A percentile compares a stretch with the other conserved stretches of the same genome.
Evolutionary conservation across 2,888 invertebrate species (phyloP).

Genomic region (Masnerella sp.): DNA sequence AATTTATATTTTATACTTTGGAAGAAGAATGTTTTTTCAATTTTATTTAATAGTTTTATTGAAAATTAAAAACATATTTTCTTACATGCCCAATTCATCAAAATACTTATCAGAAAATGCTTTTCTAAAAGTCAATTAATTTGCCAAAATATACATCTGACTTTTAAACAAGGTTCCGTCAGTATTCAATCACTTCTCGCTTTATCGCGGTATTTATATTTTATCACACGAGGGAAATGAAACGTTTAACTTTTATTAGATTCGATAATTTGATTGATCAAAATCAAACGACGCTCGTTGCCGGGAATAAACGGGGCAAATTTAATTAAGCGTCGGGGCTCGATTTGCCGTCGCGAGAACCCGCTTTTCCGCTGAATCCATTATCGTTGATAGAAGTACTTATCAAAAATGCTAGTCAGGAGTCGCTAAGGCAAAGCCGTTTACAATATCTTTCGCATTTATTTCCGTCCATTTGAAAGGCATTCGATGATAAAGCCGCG

Average conservation of each 20-base stretch:
- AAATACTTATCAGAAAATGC: too few species aligned
- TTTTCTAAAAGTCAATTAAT: too few species aligned
- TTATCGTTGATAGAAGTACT: constrained; percentile 1
- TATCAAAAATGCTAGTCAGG: constrained; percentile 15
- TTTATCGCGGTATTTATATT: not conserved
- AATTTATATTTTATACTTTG: too few species aligned
- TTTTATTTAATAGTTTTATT: too few species aligned
- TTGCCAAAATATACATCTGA: too few species aligned
- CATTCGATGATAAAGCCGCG: constrained; percentile 24
- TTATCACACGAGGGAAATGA: not conserved
- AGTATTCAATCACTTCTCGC: too few species aligned
- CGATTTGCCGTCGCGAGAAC: not conserved
- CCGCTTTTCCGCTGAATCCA: constrained; percentile 9
- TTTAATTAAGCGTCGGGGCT: constrained; percentile 12
- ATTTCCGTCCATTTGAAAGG: constrained; percentile 37
- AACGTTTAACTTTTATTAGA: not conserved
- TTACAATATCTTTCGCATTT: constrained; percentile 22
- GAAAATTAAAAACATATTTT: too few species aligned
- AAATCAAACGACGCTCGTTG: constrained; percentile 4
- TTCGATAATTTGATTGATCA: constrained; percentile 5
- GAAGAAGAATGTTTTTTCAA: too few species aligned
- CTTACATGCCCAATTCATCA: too few species aligned
- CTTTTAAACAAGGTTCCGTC: too few species aligned
- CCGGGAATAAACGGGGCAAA: constrained; percentile 8
- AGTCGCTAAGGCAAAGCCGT: constrained; percentile 7